A percentile compares a stretch with the other conserved stretches of the same genome.
phyloP scores from a whole-genome alignment of 2,888 invertebrate species.

The Plusia festucae region DNA sequence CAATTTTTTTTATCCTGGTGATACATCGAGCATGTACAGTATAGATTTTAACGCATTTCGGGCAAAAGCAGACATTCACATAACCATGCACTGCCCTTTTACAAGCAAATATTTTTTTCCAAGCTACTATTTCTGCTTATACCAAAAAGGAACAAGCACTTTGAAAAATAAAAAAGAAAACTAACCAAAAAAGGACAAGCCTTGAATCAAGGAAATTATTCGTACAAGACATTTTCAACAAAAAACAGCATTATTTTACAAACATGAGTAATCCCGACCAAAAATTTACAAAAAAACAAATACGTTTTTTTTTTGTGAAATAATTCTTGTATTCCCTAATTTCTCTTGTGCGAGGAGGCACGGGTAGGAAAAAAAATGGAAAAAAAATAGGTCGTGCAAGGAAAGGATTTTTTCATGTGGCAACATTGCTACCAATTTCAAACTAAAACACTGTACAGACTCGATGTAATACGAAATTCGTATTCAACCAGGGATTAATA shows the following conservation, averaged over 20 bases:
- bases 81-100: slow-evolving; percentile 68
- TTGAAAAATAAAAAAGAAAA: slow-evolving; percentile 7
- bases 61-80: slow-evolving; percentile 61
- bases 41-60: slow-evolving; percentile 57
- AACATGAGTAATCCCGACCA: neutral
- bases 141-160: slow-evolving; percentile 20
- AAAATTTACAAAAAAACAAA: neutral
- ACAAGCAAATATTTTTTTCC: slow-evolving; percentile 22
- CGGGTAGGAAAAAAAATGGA: slow-evolving; percentile 58
- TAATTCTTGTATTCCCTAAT: neutral
- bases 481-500: slow-evolving; percentile 69
- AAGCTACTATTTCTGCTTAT: slow-evolving; percentile 22
- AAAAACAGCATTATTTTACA: neutral
- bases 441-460: slow-evolving; percentile 85
- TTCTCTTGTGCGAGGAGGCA: slow-evolving; percentile 15
- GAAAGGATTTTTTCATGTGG: slow-evolving; percentile 71
- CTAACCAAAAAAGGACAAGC: slow-evolving; percentile 5
- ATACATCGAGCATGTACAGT: slow-evolving; percentile 87
- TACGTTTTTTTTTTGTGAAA: too few species aligned
- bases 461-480: slow-evolving; percentile 75
- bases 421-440: slow-evolving; percentile 77
- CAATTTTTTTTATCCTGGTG: slow-evolving; percentile 69
- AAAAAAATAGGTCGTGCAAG: slow-evolving; percentile 75
- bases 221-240: neutral
- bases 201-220: neutral